phyloP scores from a whole-genome alignment of 2,888 invertebrate genomes.

The Temnothorax unifasciatus region DNA sequence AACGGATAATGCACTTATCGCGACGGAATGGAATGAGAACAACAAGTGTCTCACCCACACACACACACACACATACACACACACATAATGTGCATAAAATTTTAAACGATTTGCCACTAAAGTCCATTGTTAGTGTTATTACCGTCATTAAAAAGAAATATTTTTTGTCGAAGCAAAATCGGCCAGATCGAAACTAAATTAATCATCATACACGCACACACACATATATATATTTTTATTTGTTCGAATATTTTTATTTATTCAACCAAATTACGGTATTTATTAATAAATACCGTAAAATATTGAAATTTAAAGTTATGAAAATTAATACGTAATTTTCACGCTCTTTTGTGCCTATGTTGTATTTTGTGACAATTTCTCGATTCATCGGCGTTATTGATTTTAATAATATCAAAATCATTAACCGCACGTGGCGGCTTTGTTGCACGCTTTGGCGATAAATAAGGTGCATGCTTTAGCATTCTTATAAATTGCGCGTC shows the following conservation, averaged over 20 bases:
- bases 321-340: conserved; percentile 13
- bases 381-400: conserved; percentile 17
- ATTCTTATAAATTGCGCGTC: conserved; percentile 55
- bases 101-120: conserved; percentile 35
- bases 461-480: conserved; percentile 45
- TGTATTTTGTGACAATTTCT: conserved; percentile 19
- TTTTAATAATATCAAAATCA: conserved; percentile 37
- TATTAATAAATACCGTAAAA: conserved; percentile 1
- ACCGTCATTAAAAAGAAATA: background rate
- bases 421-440: conserved; percentile 42
- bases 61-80: background rate
- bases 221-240: background rate
- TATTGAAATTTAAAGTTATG: background rate
- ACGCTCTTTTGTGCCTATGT: background rate
- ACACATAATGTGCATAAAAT: conserved; percentile 36
- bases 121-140: conserved; percentile 11
- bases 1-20: conserved; percentile 38
- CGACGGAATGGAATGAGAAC: conserved; percentile 34
- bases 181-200: background rate
- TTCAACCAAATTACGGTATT: background rate
- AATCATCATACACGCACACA: background rate
- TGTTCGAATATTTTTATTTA: conserved; percentile 13
- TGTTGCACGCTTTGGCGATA: conserved; percentile 40
- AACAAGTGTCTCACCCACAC: conserved; percentile 25
- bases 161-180: conserved; percentile 24